phyloP scores from a whole-genome alignment of 2,888 invertebrate species.

The Nemurella pictetii region DNA sequence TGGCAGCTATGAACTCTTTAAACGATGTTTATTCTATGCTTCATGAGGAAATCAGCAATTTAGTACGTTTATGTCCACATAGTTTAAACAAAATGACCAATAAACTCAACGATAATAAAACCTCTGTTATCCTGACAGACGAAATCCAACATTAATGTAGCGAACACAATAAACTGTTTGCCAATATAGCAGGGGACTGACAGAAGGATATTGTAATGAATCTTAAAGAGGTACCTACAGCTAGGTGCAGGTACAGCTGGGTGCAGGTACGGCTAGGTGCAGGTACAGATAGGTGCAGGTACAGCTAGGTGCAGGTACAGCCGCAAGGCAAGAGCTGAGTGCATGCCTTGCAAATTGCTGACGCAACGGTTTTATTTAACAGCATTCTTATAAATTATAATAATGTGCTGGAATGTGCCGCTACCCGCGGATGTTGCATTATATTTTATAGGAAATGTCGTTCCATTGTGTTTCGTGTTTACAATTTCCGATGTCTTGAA shows the following conservation, averaged over 20 bases:
- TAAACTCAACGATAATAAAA: background rate
- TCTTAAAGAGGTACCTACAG: background rate
- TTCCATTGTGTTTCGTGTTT: background rate
- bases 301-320: background rate
- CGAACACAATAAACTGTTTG: background rate
- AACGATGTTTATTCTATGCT: background rate
- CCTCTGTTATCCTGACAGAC: background rate
- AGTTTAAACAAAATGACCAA: background rate
- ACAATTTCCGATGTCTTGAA: slow-evolving; percentile 2
- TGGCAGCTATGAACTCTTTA: slow-evolving; percentile 13
- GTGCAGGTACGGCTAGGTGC: too few species aligned
- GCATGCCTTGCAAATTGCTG: background rate
- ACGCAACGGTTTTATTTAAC: background rate
- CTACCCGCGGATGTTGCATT: background rate
- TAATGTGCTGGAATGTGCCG: background rate
- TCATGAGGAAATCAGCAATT: background rate
- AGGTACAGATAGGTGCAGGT: too few species aligned
- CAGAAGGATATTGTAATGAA: background rate
- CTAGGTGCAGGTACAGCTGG: too few species aligned
- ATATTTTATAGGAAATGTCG: slow-evolving; percentile 3
- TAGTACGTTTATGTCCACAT: background rate
- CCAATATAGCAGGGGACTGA: background rate
- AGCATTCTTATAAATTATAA: background rate
- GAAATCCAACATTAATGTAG: background rate
- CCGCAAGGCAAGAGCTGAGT: background rate